Conservation (phyloP, 2,888 invertebrate species). For the Acrocera orbiculus region DNA sequence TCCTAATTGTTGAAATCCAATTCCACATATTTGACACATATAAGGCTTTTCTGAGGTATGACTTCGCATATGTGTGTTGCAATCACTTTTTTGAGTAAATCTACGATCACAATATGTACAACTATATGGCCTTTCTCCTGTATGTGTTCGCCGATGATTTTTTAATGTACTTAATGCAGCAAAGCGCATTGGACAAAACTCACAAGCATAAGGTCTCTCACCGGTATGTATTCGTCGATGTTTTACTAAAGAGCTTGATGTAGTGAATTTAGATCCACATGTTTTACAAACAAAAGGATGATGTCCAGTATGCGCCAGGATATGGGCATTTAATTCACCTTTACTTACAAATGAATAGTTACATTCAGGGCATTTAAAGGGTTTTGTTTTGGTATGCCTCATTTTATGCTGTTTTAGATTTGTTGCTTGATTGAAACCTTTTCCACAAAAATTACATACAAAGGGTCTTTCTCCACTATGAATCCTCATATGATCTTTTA, state of each 20-base stretch:
- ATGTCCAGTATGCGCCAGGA: conserved; percentile 40
- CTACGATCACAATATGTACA: conserved; percentile 39
- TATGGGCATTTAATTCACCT: conserved; percentile 37
- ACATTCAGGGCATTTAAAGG: conserved; percentile 31
- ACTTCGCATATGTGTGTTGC: conserved; percentile 37
- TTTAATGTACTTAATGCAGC: conserved; percentile 39
- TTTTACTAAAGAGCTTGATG: conserved; percentile 39
- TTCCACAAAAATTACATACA: conserved; percentile 38
- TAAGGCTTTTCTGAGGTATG: conserved; percentile 32
- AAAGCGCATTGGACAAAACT: conserved; percentile 39
- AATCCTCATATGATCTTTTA: conserved; percentile 38
- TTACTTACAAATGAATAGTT: conserved; percentile 32
- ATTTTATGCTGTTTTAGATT: conserved; percentile 40
- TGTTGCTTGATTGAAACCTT: conserved; percentile 41
- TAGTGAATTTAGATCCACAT: conserved; percentile 39
- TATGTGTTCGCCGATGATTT: conserved; percentile 39
- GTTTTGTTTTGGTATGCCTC: conserved; percentile 36
- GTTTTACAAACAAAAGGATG: conserved; percentile 41
- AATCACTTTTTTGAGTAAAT: conserved; percentile 40
- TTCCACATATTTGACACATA: conserved; percentile 30
- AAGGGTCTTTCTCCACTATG: conserved; percentile 44
- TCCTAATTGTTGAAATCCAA: conserved; percentile 36
- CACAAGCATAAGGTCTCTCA: conserved; percentile 40
- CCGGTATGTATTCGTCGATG: conserved; percentile 41
- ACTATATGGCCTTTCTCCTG: conserved; percentile 37